phyloP scores from a whole-genome alignment of 2,113 vertebrate genomes.

The Progne subis region DNA sequence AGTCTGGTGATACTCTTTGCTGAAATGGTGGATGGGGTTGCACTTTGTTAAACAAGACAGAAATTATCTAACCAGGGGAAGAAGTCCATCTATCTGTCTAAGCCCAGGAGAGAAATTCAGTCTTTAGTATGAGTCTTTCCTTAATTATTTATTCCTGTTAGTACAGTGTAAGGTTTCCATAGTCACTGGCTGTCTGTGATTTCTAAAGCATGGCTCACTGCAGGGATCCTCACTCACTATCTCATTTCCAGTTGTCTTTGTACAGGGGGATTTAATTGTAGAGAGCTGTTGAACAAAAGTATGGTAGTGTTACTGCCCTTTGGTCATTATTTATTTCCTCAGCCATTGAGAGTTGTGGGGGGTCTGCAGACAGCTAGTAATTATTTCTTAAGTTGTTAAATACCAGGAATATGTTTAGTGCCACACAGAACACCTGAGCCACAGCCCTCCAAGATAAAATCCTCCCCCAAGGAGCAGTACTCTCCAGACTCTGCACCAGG shows the following conservation, averaged over 20 bases:
- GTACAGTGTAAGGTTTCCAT: background rate
- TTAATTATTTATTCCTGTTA: slow-evolving; percentile 32
- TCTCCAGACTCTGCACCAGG: background rate
- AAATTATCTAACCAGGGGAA: background rate
- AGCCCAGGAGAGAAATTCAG: background rate
- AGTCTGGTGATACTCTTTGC: background rate
- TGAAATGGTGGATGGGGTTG: background rate
- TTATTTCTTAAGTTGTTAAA: background rate
- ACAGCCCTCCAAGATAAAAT: background rate
- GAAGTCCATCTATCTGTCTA: slow-evolving; percentile 6
- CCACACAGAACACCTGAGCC: background rate
- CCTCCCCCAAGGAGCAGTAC: background rate
- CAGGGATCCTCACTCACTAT: background rate
- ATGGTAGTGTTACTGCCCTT: accelerated
- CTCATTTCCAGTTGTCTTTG: background rate
- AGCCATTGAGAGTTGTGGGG: background rate
- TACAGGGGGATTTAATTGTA: background rate
- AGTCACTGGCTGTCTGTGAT: background rate
- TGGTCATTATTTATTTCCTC: background rate
- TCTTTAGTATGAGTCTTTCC: background rate
- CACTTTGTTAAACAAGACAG: background rate
- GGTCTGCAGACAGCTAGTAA: background rate
- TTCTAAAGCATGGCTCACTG: background rate
- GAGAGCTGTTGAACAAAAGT: background rate
- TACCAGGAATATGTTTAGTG: background rate